Conservation (phyloP, 2,113 vertebrate species). For the Hydrochoerus hydrochaeris region DNA sequence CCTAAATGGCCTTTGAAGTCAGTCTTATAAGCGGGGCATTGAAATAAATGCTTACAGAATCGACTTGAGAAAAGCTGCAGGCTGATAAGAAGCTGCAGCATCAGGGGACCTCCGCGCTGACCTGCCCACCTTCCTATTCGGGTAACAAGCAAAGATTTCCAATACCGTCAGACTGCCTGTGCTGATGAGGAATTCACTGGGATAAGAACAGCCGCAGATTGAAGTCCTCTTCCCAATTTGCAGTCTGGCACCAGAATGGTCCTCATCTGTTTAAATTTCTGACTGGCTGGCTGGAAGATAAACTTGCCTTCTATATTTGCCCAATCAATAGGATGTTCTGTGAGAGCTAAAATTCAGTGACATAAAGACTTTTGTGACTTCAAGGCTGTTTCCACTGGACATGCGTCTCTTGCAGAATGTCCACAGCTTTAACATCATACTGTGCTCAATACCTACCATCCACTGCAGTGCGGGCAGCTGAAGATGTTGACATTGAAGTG, state of each 20-base stretch:
- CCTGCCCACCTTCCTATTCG: neutral
- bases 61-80: conserved; percentile 2
- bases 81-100: neutral
- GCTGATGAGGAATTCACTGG: neutral
- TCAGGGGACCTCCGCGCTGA: neutral
- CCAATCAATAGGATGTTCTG: conserved; percentile 11
- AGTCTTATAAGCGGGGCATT: conserved; percentile 14
- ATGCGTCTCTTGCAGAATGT: conserved; percentile 46
- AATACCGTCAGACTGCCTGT: neutral
- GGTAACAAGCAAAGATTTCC: neutral
- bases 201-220: conserved; percentile 1
- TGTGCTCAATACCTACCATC: neutral
- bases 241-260: neutral
- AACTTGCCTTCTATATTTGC: conserved; percentile 39
- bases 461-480: neutral
- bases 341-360: neutral
- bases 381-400: conserved; percentile 10
- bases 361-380: conserved; percentile 25
- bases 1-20: conserved; percentile 11
- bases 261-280: conserved; percentile 47
- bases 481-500: neutral
- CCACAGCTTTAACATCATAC: neutral
- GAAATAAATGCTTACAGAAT: conserved; percentile 51
- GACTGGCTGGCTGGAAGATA: conserved; percentile 23
- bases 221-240: neutral